These are phyloP conservation scores for Eulemur rufifrons DNA, from an alignment of 2,113 vertebrate species.

Conservation along the genomic window DNA sequence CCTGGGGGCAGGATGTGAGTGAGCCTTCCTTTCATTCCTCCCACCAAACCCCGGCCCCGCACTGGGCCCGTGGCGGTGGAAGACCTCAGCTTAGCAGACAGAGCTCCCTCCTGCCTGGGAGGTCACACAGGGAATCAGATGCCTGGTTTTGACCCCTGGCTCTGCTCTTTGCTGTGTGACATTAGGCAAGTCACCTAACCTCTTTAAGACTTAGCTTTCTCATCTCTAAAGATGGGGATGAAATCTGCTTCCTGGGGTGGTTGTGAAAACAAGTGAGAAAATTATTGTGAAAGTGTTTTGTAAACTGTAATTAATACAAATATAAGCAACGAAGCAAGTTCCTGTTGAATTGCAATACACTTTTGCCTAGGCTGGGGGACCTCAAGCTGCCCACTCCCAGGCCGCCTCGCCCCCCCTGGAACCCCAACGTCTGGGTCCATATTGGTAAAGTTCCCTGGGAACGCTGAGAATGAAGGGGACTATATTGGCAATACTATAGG, in stretches of 20 bases:
- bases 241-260: constrained; percentile 60
- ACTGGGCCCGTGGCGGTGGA: fast-evolving
- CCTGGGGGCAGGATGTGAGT: neutral
- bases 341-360: neutral
- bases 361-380: neutral
- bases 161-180: neutral
- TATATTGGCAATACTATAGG: neutral
- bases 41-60: no score
- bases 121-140: neutral
- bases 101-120: neutral
- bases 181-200: constrained; percentile 14
- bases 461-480: neutral
- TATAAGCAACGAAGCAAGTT: constrained; percentile 4
- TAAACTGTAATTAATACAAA: constrained; percentile 71
- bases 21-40: neutral
- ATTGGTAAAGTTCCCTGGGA: neutral
- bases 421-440: neutral
- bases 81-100: no score
- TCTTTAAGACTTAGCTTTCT: constrained; percentile 31
- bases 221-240: constrained; percentile 18
- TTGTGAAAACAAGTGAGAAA: constrained; percentile 75
- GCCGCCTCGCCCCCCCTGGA: neutral
- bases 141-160: neutral
- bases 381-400: neutral
- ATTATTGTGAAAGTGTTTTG: constrained; percentile 65